These are phyloP conservation scores for Carollia perspicillata DNA, from an alignment of 2,113 vertebrate species.

Conservation along the genomic window DNA sequence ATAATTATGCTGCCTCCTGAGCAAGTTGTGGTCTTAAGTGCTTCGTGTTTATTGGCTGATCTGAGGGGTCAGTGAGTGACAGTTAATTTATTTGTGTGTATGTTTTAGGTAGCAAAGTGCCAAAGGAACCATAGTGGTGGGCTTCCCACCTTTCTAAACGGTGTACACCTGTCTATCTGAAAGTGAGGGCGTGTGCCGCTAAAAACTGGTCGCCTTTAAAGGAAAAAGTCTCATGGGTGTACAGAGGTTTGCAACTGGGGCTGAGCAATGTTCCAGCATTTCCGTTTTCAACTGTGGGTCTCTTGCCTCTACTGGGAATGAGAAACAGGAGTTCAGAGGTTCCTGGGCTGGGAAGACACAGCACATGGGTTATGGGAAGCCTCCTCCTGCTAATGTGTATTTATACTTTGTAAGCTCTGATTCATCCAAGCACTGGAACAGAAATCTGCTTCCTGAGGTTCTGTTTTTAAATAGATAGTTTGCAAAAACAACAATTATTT, in stretches of 20 bases:
- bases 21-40: constrained; percentile 52
- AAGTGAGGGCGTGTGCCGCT: background rate
- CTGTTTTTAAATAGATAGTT: constrained; percentile 72
- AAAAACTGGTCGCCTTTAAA: constrained; percentile 13
- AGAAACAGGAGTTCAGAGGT: constrained; percentile 65
- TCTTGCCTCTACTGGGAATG: constrained; percentile 66
- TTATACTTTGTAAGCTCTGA: constrained; percentile 75
- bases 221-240: background rate
- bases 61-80: constrained; percentile 66
- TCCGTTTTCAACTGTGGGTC: constrained; percentile 34
- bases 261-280: constrained; percentile 32
- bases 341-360: constrained; percentile 64
- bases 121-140: background rate
- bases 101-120: constrained; percentile 43
- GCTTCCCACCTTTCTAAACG: background rate
- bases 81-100: constrained; percentile 25
- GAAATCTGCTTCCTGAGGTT: constrained; percentile 73
- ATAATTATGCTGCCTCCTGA: constrained; percentile 61
- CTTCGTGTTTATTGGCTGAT: constrained; percentile 55
- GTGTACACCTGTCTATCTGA: background rate
- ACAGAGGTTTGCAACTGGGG: background rate
- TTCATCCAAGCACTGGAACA: constrained; percentile 73
- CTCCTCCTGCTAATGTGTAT: constrained; percentile 70
- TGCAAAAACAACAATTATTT: constrained; percentile 70
- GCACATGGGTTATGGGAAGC: constrained; percentile 67